Evolutionary conservation across 2,797 vertebrate species (phyloP).

Genomic region (Rhincodon typus): DNA sequence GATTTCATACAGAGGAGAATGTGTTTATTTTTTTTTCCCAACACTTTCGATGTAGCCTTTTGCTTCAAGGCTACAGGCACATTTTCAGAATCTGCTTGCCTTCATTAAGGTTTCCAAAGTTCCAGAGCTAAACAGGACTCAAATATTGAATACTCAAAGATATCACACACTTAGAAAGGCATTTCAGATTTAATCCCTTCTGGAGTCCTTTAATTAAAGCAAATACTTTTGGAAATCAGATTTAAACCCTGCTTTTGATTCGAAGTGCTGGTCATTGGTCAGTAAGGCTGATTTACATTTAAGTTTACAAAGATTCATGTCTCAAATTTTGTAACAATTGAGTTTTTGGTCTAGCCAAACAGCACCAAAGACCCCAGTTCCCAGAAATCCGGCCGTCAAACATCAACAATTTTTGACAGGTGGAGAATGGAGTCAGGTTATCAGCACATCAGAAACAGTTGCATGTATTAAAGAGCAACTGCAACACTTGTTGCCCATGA

Average conservation of each 20-base stretch:
- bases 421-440: too few species aligned
- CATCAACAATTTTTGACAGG: too few species aligned
- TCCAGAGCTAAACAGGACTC: not conserved
- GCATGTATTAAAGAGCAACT: too few species aligned
- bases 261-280: not conserved
- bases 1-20: not conserved
- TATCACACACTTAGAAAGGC: not conserved
- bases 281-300: not conserved
- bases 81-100: not conserved
- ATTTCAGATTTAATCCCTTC: not conserved
- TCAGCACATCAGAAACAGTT: too few species aligned
- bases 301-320: not conserved
- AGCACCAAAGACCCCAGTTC: too few species aligned
- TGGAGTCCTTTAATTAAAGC: not conserved
- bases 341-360: too few species aligned
- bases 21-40: not conserved
- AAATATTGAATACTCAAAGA: not conserved
- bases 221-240: not conserved
- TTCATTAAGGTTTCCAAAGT: not conserved
- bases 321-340: too few species aligned
- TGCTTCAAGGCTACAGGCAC: not conserved
- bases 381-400: too few species aligned
- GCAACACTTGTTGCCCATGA: too few species aligned
- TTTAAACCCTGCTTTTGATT: conserved; percentile 7
- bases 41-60: not conserved